A percentile compares a stretch with the other conserved stretches of the same genome.
These are phyloP conservation scores for Leptobrachium ailaonicum DNA, from an alignment of 2,113 vertebrate genomes.

Conservation along the genomic window DNA sequence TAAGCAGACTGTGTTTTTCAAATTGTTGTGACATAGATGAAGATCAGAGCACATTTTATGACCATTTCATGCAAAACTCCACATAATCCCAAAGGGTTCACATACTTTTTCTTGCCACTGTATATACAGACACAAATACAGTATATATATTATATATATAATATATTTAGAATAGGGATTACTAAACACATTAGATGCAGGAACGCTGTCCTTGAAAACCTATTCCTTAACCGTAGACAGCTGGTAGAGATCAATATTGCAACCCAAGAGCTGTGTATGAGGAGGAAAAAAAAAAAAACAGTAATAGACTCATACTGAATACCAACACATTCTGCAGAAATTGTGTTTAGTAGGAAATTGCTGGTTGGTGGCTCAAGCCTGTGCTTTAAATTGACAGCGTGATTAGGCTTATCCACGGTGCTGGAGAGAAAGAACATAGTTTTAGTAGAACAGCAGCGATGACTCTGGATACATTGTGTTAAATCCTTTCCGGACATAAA, in stretches of 20 bases:
- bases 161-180: conserved; percentile 20
- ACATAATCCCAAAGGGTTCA: too few species aligned
- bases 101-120: too few species aligned
- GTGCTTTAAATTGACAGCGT: conserved; percentile 41
- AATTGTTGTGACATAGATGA: too few species aligned
- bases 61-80: too few species aligned
- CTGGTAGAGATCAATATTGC: not conserved
- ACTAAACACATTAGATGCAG: conserved; percentile 41
- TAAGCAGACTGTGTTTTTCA: too few species aligned
- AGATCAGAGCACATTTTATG: too few species aligned
- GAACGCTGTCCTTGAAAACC: conserved; percentile 46
- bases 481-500: too few species aligned
- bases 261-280: conserved; percentile 18
- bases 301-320: conserved; percentile 39
- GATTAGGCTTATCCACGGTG: conserved; percentile 17
- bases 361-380: conserved; percentile 44
- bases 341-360: conserved; percentile 44
- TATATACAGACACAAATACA: too few species aligned
- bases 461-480: not conserved
- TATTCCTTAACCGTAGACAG: not conserved
- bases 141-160: too few species aligned
- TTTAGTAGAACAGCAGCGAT: not conserved
- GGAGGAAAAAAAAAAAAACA: conserved; percentile 4
- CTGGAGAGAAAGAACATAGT: not conserved
- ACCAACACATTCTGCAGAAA: conserved; percentile 31